Evolutionary conservation across 2,888 invertebrate genomes (phyloP).

Genomic region (Pachydiplax longipennis): DNA sequence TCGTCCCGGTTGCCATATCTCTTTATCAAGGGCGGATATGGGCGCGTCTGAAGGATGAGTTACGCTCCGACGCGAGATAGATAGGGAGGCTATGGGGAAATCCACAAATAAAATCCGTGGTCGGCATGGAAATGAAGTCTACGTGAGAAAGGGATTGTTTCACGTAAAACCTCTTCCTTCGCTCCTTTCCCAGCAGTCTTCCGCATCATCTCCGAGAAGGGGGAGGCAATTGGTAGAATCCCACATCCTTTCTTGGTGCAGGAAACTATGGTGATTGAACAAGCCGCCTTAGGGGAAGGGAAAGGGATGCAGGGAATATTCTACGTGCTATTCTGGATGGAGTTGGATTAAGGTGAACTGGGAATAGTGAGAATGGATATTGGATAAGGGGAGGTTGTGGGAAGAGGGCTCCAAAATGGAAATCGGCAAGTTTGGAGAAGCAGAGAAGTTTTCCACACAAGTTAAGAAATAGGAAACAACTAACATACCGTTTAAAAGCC

Average conservation of each 20-base stretch:
- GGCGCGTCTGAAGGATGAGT: neutral
- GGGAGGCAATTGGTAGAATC: neutral
- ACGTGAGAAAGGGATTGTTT: neutral
- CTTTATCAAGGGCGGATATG: neutral
- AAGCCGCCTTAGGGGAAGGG: neutral
- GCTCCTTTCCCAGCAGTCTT: neutral
- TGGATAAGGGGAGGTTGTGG: neutral
- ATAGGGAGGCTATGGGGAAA: neutral
- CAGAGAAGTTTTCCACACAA: neutral
- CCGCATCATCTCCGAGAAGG: neutral
- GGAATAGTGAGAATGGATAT: conserved; percentile 6
- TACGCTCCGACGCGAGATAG: neutral
- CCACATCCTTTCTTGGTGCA: neutral
- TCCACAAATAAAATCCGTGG: conserved; percentile 1
- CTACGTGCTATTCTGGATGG: neutral
- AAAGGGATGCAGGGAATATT: neutral
- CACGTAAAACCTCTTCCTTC: neutral
- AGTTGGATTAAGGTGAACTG: conserved; percentile 6
- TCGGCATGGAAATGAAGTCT: neutral
- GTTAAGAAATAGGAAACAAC: neutral
- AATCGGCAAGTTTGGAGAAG: neutral
- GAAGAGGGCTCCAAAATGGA: neutral
- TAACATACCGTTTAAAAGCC: neutral
- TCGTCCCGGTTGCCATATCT: neutral
- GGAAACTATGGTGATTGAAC: neutral